Conservation (phyloP, 2,113 vertebrate genomes). For the Anhinga anhinga region DNA sequence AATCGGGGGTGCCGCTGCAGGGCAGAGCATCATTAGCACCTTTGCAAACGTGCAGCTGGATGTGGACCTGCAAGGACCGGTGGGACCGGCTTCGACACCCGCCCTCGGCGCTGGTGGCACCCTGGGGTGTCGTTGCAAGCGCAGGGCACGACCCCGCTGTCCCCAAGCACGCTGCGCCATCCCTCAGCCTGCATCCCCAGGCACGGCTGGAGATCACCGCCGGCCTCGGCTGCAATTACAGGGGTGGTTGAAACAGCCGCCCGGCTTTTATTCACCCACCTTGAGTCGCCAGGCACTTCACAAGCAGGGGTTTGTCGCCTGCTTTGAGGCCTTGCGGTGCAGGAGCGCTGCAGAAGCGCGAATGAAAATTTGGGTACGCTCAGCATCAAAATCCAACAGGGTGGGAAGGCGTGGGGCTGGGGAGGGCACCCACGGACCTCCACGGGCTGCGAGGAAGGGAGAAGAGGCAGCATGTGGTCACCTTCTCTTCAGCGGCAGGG, state of each 20-base stretch:
- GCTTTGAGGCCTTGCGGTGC: background rate
- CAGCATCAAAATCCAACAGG: background rate
- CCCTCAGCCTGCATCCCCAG: background rate
- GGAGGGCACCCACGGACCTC: accelerated
- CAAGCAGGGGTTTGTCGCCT: background rate
- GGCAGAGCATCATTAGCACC: background rate
- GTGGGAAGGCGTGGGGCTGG: background rate
- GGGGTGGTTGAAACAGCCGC: background rate
- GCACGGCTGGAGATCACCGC: accelerated
- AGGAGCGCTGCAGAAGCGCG: background rate
- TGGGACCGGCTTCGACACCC: background rate
- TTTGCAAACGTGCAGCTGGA: background rate
- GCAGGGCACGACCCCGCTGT: background rate
- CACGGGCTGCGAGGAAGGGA: accelerated
- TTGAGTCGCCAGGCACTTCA: background rate
- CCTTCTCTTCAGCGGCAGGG: background rate
- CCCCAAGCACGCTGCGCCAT: background rate
- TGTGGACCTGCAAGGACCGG: accelerated
- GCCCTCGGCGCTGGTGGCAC: background rate
- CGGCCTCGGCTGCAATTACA: background rate
- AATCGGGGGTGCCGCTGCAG: accelerated
- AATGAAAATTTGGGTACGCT: background rate
- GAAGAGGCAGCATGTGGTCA: background rate
- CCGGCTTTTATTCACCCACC: background rate
- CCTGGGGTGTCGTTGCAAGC: background rate